Conservation (phyloP, 2,113 vertebrate species). For the Lampris megalopsis region DNA sequence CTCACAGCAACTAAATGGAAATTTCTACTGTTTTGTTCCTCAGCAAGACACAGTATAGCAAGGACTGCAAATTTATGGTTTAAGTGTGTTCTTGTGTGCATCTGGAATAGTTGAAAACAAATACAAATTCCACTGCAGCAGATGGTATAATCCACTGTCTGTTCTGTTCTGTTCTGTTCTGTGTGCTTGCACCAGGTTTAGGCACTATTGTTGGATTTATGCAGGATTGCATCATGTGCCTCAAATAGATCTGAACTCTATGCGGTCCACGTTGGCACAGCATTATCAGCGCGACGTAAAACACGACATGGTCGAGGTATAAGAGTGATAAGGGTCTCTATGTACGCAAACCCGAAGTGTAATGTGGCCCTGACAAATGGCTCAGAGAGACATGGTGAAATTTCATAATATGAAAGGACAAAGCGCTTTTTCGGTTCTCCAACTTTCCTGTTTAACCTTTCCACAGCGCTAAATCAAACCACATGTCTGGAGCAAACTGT, state of each 20-base stretch:
- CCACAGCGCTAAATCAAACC: slow-evolving; percentile 81
- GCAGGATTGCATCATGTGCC: slow-evolving; percentile 29
- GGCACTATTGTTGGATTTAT: slow-evolving; percentile 18
- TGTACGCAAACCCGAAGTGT: slow-evolving; percentile 36
- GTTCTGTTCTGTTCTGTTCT: neutral
- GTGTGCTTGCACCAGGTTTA: neutral
- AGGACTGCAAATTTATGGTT: too few relatives aligned
- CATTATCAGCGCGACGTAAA: slow-evolving; percentile 22
- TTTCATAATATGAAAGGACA: slow-evolving; percentile 68
- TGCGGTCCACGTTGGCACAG: neutral
- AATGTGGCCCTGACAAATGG: slow-evolving; percentile 48
- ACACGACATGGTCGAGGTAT: slow-evolving; percentile 37
- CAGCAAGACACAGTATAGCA: too few relatives aligned
- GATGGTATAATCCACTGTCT: neutral
- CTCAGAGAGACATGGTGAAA: slow-evolving; percentile 53
- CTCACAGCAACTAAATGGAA: too few relatives aligned
- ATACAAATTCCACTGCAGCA: neutral
- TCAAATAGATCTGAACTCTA: slow-evolving; percentile 11
- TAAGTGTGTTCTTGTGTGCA: too few relatives aligned
- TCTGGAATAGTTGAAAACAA: neutral
- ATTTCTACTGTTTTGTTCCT: too few relatives aligned
- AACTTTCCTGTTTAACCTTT: slow-evolving; percentile 83
- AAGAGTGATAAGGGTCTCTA: slow-evolving; percentile 40
- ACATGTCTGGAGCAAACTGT: slow-evolving; percentile 72
- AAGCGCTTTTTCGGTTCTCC: slow-evolving; percentile 66